Conservation (phyloP, 1,140 invertebrate species). For the Zaprionus taronus region DNA sequence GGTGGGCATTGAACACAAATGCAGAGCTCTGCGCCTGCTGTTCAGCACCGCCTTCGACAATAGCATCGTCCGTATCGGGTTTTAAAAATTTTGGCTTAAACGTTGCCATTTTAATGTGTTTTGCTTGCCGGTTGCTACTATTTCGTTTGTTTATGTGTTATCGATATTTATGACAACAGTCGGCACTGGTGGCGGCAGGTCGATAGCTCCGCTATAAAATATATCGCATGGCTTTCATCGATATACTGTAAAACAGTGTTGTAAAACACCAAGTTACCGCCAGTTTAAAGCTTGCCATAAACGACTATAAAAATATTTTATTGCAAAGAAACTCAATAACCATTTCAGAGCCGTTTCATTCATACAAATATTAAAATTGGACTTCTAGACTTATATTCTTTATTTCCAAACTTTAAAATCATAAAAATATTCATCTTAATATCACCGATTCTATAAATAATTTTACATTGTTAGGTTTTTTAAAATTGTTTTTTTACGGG, state of each 20-base stretch:
- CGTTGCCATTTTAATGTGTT: constrained; percentile 45
- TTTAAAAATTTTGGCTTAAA: constrained; percentile 74
- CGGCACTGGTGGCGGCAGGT: neutral
- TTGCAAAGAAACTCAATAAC: no score
- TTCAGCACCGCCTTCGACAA: constrained; percentile 37
- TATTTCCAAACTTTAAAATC: constrained; percentile 52
- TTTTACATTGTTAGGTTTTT: constrained; percentile 39
- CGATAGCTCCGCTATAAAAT: constrained; percentile 1
- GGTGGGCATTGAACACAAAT: constrained; percentile 93
- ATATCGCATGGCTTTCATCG: neutral
- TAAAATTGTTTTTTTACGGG: constrained; percentile 31
- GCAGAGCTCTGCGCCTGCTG: constrained; percentile 84
- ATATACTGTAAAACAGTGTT: neutral
- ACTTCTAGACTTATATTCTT: constrained; percentile 45
- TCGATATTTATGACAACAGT: neutral
- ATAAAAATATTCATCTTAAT: constrained; percentile 52
- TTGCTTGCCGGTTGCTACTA: constrained; percentile 4
- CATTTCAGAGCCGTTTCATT: neutral
- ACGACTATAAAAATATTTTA: neutral
- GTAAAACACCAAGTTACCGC: neutral
- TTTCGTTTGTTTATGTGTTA: constrained; percentile 11
- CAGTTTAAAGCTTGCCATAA: neutral
- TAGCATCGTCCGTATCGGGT: constrained; percentile 70
- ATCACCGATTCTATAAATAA: constrained; percentile 55
- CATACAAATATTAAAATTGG: neutral